These are phyloP conservation scores for Geodia barretti DNA, from an alignment of 37 sponge, comb jelly and placozoan genomes.

Conservation along the genomic window DNA sequence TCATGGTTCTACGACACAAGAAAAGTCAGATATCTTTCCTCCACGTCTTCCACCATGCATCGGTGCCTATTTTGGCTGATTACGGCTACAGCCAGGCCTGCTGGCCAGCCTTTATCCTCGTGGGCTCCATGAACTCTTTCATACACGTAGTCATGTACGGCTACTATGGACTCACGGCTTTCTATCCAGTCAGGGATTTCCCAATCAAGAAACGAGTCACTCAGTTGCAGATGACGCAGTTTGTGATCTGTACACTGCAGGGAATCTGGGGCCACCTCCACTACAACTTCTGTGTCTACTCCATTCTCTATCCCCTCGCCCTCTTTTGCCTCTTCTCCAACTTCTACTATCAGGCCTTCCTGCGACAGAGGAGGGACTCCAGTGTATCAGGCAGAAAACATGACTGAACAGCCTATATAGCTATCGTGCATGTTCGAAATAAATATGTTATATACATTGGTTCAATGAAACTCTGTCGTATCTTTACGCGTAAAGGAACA, in stretches of 20 bases:
- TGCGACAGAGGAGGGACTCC: slow-evolving; percentile 47
- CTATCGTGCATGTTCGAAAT: too few species aligned
- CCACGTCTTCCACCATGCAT: slow-evolving; percentile 92
- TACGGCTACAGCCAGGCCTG: slow-evolving; percentile 53
- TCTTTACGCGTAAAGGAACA: too few species aligned
- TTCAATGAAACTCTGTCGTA: too few species aligned
- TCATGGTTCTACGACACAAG: slow-evolving; percentile 86
- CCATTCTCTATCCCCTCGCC: slow-evolving; percentile 49
- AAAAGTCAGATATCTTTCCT: slow-evolving; percentile 81
- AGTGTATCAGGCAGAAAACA: too few species aligned
- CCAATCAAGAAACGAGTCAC: slow-evolving; percentile 78
- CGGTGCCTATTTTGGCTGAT: slow-evolving; percentile 65
- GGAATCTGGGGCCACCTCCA: slow-evolving; percentile 23
- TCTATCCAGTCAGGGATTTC: slow-evolving; percentile 51
- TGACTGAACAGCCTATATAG: too few species aligned
- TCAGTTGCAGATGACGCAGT: slow-evolving; percentile 81
- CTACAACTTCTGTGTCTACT: slow-evolving; percentile 67
- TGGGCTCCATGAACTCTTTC: slow-evolving; percentile 65
- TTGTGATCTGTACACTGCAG: slow-evolving; percentile 61
- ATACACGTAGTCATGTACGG: slow-evolving; percentile 93
- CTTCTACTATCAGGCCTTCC: slow-evolving; percentile 79
- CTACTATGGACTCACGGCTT: slow-evolving; percentile 86
- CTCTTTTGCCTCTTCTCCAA: slow-evolving; percentile 74
- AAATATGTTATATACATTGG: too few species aligned
- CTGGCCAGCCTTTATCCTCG: slow-evolving; percentile 45